Base-by-base conservation (phyloP, 2,113 vertebrate genomes). In the Centropus bengalensis region DNA sequence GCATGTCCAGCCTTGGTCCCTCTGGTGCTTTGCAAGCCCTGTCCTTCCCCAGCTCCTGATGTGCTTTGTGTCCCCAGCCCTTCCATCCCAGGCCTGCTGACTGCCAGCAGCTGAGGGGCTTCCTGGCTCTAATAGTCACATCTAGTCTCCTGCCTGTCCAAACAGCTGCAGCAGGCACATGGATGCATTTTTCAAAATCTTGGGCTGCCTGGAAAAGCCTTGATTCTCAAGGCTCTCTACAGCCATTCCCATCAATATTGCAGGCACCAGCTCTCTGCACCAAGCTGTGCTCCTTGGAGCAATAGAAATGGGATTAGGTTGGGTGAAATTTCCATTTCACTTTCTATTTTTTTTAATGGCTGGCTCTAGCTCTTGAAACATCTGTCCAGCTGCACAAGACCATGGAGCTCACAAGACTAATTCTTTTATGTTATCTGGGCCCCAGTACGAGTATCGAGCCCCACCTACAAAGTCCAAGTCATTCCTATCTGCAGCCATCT, bases 261-360 rank as follows among this genome's bases (percentile, higher is more conserved):
- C 54, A 76, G 58, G 40, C 66, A 79, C 30, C 0, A 1, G 15
- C 66, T 80, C 21, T 68, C 74, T 2, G 1, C 64, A 33, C 32
- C 60, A 4, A 3, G 4, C 47, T 0, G 0, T 0, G 0, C 75
- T 94, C 67, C 67, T 80, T 32, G 38, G 76, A 94, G 62, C 32
- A 69, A 5, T 0, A 2, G 74, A 67, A 49, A 66, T 49, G 96
- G 82, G 93, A 91, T 94, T 89, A 95, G 70, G n/a, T 66, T 93
- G 91, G 95, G 93, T 94, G 81, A 97, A 97, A 82, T 45, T 79
- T 87, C 59, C 87, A 89, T 36, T 36, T 36, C 78, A 78, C 86
- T 93, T 96, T 95, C 26, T 5, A 12, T 27, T 86, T 66, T 75
- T 88, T 60, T 33, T 9, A 47, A 58, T 68, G 88, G 59, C 71